A percentile compares a stretch with the other conserved stretches of the same genome.
Evolutionary conservation across 2,888 invertebrate species (phyloP).

Genomic region (Macaria liturata): DNA sequence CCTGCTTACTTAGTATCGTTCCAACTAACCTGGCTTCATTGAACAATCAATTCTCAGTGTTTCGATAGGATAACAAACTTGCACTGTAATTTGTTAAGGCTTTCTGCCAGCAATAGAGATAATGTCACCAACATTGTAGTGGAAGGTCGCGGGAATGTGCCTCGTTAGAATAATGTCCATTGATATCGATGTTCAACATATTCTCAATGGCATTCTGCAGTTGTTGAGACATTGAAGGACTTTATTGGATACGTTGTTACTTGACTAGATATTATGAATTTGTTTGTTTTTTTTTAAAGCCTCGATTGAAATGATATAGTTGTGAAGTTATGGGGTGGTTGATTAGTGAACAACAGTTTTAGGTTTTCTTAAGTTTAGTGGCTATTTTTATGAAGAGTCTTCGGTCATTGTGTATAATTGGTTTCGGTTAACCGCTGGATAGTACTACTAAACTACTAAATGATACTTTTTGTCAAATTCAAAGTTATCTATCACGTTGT

Average conservation of each 20-base stretch:
- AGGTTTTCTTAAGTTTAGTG: too few relatives aligned
- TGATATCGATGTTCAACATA: slow-evolving; percentile 25
- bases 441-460: too few relatives aligned
- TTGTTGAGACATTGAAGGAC: slow-evolving; percentile 2
- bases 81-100: slow-evolving; percentile 2
- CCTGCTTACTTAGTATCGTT: too few relatives aligned
- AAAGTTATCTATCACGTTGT: slow-evolving; percentile 49
- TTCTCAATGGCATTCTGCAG: slow-evolving; percentile 10
- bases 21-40: too few relatives aligned
- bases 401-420: too few relatives aligned
- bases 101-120: neutral
- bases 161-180: slow-evolving; percentile 30
- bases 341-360: too few relatives aligned
- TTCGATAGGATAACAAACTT: slow-evolving; percentile 1
- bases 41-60: too few relatives aligned
- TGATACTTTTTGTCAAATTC: too few relatives aligned
- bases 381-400: too few relatives aligned
- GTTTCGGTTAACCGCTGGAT: too few relatives aligned
- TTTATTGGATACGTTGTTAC: neutral
- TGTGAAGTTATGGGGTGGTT: too few relatives aligned
- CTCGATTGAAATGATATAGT: neutral
- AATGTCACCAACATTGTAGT: slow-evolving; percentile 15
- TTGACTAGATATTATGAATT: too few relatives aligned
- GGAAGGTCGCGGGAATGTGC: slow-evolving; percentile 20
- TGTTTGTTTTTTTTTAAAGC: neutral